Evolutionary conservation across 2,113 vertebrate genomes (phyloP).

Genomic region (Nesoenas mayeri): DNA sequence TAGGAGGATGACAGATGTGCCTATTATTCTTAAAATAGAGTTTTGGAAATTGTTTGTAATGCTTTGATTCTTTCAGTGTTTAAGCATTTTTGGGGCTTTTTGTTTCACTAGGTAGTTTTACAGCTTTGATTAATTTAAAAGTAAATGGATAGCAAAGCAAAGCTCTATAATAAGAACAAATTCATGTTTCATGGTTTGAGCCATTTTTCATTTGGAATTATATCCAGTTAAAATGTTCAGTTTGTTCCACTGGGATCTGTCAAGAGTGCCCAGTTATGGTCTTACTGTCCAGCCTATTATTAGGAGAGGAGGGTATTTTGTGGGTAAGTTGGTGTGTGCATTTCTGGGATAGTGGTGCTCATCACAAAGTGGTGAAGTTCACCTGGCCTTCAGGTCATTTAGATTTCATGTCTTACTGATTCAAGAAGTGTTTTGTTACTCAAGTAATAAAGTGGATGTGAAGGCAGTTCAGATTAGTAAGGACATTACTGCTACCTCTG

Average conservation of each 20-base stretch:
- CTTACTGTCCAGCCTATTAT: neutral
- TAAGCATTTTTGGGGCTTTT: neutral
- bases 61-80: neutral
- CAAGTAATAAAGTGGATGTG: neutral
- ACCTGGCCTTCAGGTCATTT: neutral
- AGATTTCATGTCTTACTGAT: neutral
- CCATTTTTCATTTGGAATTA: neutral
- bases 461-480: neutral
- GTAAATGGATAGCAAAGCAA: neutral
- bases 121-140: neutral
- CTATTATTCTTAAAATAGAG: neutral
- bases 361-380: neutral
- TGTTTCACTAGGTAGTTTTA: neutral
- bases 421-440: neutral
- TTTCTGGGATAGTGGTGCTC: neutral
- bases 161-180: neutral
- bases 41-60: neutral
- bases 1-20: neutral
- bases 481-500: neutral
- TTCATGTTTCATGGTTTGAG: neutral
- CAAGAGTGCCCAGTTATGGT: accelerated
- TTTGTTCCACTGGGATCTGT: neutral
- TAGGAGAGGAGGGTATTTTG: neutral
- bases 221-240: neutral
- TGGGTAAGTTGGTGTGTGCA: accelerated